Evolutionary conservation across 37 sponge, comb jelly and placozoan genomes (phyloP).

Genomic region (Cladorhizidae sp.): DNA sequence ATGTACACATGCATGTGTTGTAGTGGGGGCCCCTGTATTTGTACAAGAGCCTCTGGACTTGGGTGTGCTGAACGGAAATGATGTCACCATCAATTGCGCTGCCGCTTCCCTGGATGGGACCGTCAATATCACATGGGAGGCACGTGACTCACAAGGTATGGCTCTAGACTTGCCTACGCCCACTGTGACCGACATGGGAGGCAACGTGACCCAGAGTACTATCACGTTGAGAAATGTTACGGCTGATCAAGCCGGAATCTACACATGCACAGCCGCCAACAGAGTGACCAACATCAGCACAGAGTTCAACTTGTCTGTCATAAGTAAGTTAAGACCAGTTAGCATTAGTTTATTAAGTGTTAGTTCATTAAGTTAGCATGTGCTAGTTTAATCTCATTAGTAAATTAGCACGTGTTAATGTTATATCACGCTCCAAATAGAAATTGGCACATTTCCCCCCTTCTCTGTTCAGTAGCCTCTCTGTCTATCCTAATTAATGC

Average conservation of each 20-base stretch:
- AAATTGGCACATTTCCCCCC: too few relatives aligned
- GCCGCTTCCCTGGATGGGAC: neutral
- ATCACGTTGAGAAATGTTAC: neutral
- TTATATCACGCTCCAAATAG: too few relatives aligned
- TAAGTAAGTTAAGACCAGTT: constrained; percentile 17
- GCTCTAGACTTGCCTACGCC: neutral
- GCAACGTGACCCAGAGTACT: neutral
- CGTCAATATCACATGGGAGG: neutral
- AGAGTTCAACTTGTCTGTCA: neutral
- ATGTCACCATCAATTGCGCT: constrained; percentile 19
- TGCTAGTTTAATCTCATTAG: too few relatives aligned
- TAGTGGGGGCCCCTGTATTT: neutral
- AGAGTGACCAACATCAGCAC: neutral
- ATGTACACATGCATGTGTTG: neutral
- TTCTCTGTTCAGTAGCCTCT: too few relatives aligned
- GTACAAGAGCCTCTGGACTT: neutral
- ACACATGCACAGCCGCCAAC: neutral
- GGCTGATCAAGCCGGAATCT: neutral
- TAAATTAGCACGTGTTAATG: too few relatives aligned
- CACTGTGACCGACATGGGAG: neutral
- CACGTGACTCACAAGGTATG: neutral
- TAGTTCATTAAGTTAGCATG: too few relatives aligned
- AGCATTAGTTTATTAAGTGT: too few relatives aligned
- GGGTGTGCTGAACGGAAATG: neutral
- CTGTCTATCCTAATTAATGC: too few relatives aligned